Conservation (phyloP, 2,888 invertebrate species). For the Sphaerophoria taeniata region DNA sequence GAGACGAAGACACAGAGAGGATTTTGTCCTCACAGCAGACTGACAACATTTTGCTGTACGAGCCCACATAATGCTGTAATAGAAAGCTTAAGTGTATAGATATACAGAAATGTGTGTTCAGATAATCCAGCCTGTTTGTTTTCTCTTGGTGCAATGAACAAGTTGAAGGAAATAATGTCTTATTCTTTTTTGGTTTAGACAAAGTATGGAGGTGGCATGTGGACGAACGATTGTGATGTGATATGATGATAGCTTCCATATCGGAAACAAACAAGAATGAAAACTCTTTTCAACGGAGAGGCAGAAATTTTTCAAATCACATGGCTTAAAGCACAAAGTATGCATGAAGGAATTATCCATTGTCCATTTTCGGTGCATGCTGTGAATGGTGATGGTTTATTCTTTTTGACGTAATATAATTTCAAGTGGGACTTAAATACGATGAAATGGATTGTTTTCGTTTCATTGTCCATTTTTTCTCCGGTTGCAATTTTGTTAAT, state of each 20-base stretch:
- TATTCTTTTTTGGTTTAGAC: slow-evolving; percentile 25
- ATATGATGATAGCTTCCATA: neutral
- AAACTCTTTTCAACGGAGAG: slow-evolving; percentile 35
- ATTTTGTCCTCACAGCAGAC: no score
- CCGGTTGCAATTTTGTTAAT: neutral
- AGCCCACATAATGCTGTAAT: no score
- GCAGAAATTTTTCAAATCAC: slow-evolving; percentile 13
- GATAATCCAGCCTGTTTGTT: neutral
- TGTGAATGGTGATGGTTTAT: slow-evolving; percentile 55
- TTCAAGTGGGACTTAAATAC: slow-evolving; percentile 51
- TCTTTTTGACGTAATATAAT: slow-evolving; percentile 33
- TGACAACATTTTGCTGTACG: neutral
- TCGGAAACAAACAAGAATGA: neutral
- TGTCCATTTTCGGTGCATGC: slow-evolving; percentile 53
- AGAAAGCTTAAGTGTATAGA: no score
- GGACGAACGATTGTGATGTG: neutral
- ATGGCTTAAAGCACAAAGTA: slow-evolving; percentile 5
- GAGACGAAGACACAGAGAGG: neutral
- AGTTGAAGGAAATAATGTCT: slow-evolving; percentile 29
- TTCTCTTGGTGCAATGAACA: slow-evolving; percentile 46
- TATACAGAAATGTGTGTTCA: neutral
- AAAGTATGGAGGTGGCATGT: neutral
- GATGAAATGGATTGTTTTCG: no score
- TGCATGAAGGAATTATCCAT: slow-evolving; percentile 41
- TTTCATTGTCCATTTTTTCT: neutral